Base-by-base conservation (phyloP, 2,113 vertebrate genomes). In the Opisthocomus hoazin region DNA sequence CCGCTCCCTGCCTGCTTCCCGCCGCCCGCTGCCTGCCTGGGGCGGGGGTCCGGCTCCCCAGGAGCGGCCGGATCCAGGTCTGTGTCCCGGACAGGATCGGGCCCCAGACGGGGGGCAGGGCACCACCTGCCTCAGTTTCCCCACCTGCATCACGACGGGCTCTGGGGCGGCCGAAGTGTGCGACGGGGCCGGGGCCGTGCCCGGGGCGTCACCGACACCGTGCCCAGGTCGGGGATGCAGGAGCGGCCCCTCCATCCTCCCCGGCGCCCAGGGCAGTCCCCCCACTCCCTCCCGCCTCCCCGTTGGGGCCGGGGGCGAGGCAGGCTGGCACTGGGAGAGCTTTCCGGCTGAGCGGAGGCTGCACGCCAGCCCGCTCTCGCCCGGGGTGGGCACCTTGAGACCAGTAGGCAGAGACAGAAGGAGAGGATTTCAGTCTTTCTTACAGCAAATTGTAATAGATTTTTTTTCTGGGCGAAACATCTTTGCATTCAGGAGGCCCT, bases 401-500 rank as follows among this genome's bases (percentile, higher is more conserved):
- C 93, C 95, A 70, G 96, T 65, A 37, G 64, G 87, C 41, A 56
- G 85, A 90, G 92, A 95, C 94, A 94, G 97, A 97, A 94, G 95
- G 94, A 86, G 87, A 74, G 54, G 82, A 69, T 91, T 97, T 93
- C 65, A 50, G 74, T 93, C 94, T 97, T 94, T 97, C 97, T 98
- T 96, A 96, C 80, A 98, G 97, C 96, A 58, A 94, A 89, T 95
- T 83, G 92, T 78, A 92, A 95, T 88, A 90, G 87, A 90, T 94
- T 95, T 93, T 92, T 78, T 92, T 78, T 79, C 84, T n/a, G 21
- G 93, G 93, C 61, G 45, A 96, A 98, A 95, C 89, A 93, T 95
- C 83, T 97, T 98, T 97, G 87, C 79, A 27, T 94, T 96, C 92
- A 85, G 94, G 95, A 97, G 90, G 95, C 71, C 91, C 97, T 97